Percentiles rank a stretch among this genome's conserved stretches.
Conservation (phyloP, 2,113 vertebrate genomes). For the Dolichallabes microphthalmus region DNA sequence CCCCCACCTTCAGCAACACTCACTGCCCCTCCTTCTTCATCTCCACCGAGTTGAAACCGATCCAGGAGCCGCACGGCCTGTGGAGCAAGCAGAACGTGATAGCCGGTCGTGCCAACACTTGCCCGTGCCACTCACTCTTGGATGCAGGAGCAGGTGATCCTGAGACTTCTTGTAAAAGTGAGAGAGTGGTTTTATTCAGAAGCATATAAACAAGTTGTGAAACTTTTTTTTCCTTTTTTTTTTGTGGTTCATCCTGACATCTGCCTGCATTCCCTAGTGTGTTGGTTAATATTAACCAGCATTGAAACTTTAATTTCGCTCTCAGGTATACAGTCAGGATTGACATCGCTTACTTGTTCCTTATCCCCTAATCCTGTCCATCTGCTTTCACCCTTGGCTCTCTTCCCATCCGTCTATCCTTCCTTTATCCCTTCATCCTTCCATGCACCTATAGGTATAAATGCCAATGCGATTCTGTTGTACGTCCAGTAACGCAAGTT, state of each 20-base stretch:
- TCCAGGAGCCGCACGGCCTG: conserved; percentile 43
- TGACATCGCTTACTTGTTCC: conserved; percentile 32
- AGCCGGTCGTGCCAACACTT: conserved; percentile 48
- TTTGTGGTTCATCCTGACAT: neutral
- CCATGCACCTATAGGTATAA: neutral
- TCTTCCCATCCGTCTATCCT: neutral
- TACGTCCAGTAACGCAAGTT: neutral
- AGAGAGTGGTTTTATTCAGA: conserved; percentile 1
- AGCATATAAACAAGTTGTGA: neutral
- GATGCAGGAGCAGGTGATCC: conserved; percentile 37
- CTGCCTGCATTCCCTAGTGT: too few relatives aligned
- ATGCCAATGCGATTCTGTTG: neutral
- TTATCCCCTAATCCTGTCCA: conserved; percentile 47
- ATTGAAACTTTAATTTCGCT: neutral
- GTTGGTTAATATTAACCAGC: neutral
- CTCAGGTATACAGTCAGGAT: neutral
- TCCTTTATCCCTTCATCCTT: conserved; percentile 17
- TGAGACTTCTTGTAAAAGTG: conserved; percentile 6
- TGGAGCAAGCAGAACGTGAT: conserved; percentile 51
- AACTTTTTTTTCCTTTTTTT: neutral
- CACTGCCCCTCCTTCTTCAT: conserved; percentile 8
- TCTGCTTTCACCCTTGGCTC: conserved; percentile 25
- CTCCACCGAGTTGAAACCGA: conserved; percentile 51
- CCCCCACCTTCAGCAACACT: conserved; percentile 20
- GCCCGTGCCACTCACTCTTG: conserved; percentile 54